These are phyloP conservation scores for Manacus vitellinus DNA, from an alignment of 2,113 vertebrate species.

Conservation along the genomic window DNA sequence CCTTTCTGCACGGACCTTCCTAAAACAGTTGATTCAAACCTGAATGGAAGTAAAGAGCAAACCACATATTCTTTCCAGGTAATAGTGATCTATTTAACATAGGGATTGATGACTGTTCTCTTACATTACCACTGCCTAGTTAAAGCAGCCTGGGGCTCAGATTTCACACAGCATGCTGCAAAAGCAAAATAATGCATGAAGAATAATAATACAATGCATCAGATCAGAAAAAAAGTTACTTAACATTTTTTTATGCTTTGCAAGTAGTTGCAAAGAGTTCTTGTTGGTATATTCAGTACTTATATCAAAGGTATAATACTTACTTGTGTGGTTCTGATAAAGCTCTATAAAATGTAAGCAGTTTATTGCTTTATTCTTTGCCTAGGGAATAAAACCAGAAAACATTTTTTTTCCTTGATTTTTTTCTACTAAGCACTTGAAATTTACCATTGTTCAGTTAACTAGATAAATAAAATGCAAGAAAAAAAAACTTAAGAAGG, in stretches of 20 bases:
- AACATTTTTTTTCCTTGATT: background rate
- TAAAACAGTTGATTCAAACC: background rate
- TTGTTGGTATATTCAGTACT: background rate
- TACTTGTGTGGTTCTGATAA: constrained; percentile 90
- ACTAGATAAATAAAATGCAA: background rate
- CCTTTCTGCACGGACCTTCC: background rate
- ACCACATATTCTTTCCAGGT: background rate
- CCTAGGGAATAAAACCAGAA: constrained; percentile 74
- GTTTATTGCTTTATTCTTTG: constrained; percentile 90
- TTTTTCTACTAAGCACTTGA: background rate
- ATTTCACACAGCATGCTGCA: background rate
- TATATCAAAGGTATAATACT: constrained; percentile 49
- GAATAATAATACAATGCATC: background rate
- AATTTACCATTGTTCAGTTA: background rate
- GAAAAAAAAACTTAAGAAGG: background rate
- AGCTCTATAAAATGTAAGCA: constrained; percentile 87
- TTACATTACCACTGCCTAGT: background rate
- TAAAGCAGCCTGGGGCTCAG: background rate
- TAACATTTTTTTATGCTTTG: background rate
- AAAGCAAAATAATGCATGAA: background rate
- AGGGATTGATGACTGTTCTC: background rate
- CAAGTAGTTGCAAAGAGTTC: background rate
- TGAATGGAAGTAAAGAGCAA: background rate
- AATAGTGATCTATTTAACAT: background rate
- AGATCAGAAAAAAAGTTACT: background rate